Evolutionary conservation across 1,140 invertebrate genomes (phyloP).

Genomic region (Capitella teleta): DNA sequence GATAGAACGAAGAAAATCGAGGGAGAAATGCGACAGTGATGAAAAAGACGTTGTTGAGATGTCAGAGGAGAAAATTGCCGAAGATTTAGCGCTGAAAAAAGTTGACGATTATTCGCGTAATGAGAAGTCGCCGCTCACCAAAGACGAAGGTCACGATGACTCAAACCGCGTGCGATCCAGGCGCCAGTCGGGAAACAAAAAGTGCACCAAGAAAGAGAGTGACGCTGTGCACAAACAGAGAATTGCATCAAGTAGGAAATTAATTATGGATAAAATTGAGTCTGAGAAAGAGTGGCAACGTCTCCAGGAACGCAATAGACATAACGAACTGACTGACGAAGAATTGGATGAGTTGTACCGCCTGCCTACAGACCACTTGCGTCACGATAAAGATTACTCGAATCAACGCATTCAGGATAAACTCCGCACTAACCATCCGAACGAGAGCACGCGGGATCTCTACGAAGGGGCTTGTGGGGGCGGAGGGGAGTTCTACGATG

Average conservation of each 20-base stretch:
- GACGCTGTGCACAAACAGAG: neutral
- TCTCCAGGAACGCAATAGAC: neutral
- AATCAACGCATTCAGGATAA: neutral
- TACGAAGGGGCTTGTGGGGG: too few relatives aligned
- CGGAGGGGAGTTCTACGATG: too few relatives aligned
- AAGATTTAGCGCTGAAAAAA: slow-evolving; percentile 4
- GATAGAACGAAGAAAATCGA: neutral
- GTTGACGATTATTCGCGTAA: neutral
- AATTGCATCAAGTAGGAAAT: neutral
- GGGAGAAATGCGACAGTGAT: neutral
- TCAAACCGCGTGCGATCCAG: neutral
- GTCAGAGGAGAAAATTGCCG: slow-evolving; percentile 4
- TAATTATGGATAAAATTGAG: slow-evolving; percentile 7
- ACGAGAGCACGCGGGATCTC: too few relatives aligned
- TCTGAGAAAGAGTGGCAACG: slow-evolving; percentile 3
- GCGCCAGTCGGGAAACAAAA: neutral
- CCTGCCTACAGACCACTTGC: slow-evolving; percentile 11
- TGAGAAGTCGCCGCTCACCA: neutral
- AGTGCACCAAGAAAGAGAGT: neutral
- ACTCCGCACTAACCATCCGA: too few relatives aligned
- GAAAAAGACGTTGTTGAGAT: slow-evolving; percentile 10
- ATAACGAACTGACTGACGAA: neutral
- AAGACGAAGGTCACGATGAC: neutral
- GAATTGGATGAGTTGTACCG: slow-evolving; percentile 11
- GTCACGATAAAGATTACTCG: slow-evolving; percentile 1